Conservation (phyloP, 2,888 invertebrate genomes). For the Antitype chi region DNA sequence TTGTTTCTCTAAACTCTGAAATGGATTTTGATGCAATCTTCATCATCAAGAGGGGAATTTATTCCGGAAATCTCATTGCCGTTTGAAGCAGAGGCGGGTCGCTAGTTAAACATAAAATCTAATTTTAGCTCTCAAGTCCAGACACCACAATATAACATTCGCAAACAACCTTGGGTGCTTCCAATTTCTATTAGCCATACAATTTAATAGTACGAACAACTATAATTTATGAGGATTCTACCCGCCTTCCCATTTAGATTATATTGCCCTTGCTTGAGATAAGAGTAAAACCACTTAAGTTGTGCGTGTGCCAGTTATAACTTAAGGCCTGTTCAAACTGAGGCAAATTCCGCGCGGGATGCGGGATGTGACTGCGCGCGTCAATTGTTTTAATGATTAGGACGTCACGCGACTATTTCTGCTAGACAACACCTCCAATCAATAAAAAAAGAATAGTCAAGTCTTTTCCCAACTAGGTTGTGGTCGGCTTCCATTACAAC, state of each 20-base stretch:
- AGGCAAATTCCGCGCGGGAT: background rate
- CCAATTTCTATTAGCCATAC: conserved; percentile 15
- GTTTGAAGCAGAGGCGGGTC: background rate
- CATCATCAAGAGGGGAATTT: too few relatives aligned
- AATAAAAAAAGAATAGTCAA: background rate
- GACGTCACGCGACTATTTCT: background rate
- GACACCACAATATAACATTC: background rate
- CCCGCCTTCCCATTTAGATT: conserved; percentile 51
- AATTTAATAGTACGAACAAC: conserved; percentile 34
- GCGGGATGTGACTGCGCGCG: background rate
- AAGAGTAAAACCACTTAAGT: conserved; percentile 55
- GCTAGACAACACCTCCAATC: background rate
- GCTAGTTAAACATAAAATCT: background rate
- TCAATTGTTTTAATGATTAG: background rate
- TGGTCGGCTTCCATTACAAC: background rate
- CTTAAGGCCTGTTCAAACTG: background rate
- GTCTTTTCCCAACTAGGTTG: background rate
- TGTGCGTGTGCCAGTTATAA: conserved; percentile 43
- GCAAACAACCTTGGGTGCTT: conserved; percentile 11
- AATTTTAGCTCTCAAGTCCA: background rate
- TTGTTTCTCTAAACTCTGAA: too few relatives aligned
- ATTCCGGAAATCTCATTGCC: too few relatives aligned
- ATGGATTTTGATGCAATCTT: too few relatives aligned
- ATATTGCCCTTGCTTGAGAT: conserved; percentile 40
- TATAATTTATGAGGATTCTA: conserved; percentile 47